These are phyloP conservation scores for Paramormyrops kingsleyae DNA, from an alignment of 2,113 vertebrate species.

Conservation along the genomic window DNA sequence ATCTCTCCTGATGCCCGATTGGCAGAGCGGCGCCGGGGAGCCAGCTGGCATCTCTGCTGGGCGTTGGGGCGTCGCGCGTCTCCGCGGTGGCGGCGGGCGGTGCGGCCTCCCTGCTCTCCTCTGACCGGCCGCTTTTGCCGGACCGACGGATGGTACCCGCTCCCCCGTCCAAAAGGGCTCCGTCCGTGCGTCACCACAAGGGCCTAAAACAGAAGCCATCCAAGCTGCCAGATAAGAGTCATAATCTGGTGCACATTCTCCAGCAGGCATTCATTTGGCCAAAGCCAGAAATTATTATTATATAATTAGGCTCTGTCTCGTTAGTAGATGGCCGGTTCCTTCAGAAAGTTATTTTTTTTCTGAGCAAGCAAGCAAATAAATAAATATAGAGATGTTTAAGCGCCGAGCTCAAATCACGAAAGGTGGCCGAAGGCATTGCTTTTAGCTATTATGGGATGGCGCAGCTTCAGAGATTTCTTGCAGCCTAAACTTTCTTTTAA, in stretches of 20 bases:
- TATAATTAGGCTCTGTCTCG: background rate
- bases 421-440: background rate
- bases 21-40: conserved; percentile 7
- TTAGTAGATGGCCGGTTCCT: background rate
- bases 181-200: background rate
- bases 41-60: conserved; percentile 14
- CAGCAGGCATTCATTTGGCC: background rate
- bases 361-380: background rate
- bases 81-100: background rate
- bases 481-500: background rate
- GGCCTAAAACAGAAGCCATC: background rate
- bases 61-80: background rate
- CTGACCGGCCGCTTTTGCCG: background rate
- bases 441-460: background rate
- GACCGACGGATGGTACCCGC: background rate
- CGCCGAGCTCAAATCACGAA: background rate
- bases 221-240: background rate
- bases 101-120: background rate
- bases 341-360: background rate
- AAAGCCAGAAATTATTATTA: background rate
- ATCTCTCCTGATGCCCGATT: background rate
- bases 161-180: background rate
- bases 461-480: background rate
- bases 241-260: background rate
- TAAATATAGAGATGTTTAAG: background rate